Conservation (phyloP, 1,140 invertebrate genomes). For the Drosophila prosaltans region DNA sequence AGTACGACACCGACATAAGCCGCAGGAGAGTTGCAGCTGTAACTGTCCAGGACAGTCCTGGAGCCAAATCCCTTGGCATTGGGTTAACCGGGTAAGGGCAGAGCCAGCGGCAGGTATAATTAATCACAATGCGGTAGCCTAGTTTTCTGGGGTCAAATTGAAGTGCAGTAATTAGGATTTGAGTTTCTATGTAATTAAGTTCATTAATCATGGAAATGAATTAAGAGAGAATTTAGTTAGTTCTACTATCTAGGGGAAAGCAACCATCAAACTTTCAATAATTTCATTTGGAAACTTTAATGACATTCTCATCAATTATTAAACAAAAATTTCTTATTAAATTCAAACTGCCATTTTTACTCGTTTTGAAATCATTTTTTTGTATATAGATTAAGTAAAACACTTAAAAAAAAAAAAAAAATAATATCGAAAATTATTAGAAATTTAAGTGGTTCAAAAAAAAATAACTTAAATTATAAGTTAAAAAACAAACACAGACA, state of each 20-base stretch:
- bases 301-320: not conserved
- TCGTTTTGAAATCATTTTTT: not conserved
- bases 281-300: not conserved
- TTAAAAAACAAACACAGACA: not conserved
- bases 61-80: not conserved
- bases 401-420: conserved; percentile 18
- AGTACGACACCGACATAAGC: conserved; percentile 69
- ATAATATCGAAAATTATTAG: conserved; percentile 15
- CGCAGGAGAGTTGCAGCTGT: conserved; percentile 32
- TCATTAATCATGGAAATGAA: conserved; percentile 57
- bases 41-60: conserved; percentile 17
- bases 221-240: not conserved
- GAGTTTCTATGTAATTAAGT: conserved; percentile 71
- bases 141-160: conserved; percentile 57
- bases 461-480: not conserved
- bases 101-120: conserved; percentile 59
- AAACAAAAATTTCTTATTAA: conserved; percentile 10
- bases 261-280: conserved; percentile 7
- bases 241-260: conserved; percentile 3
- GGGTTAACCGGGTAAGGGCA: too few relatives aligned
- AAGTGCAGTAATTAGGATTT: conserved; percentile 77
- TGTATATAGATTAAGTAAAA: conserved; percentile 6
- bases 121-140: conserved; percentile 60
- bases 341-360: conserved; percentile 62
- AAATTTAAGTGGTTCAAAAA: conserved; percentile 10